Base-by-base conservation (phyloP, 2,888 invertebrate genomes). In the Coleophora deauratella region DNA sequence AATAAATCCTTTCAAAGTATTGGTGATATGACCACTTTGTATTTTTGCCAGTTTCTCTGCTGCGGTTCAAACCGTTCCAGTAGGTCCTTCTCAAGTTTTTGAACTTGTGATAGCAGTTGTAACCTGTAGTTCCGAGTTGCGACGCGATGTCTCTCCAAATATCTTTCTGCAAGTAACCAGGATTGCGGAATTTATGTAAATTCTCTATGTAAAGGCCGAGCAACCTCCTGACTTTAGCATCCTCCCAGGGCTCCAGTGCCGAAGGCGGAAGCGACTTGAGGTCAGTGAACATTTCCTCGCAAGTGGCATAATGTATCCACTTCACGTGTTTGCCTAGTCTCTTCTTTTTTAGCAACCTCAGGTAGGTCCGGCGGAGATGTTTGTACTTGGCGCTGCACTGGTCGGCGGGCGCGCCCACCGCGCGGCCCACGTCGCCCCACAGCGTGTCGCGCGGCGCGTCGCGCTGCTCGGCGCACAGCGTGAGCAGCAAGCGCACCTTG, bases 101-200 rank as follows among this genome's bases (percentile, higher is more conserved):
- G 37, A 79, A 85, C 43, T 84, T 85, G 40, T 82, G 79, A 41
- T 82, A 82, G 44, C 82, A 82, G 46, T 73, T 81, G 37, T 77
- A 78, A 37, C 77, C 74, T 1, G 80, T 78, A 8, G 79, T 78
- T 1, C 67, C 67, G 15, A 85, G 44, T 36, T 68, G 63, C 2
- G 49, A 35, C 9, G 81, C 81, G 37, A 85, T 82, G 15, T 79
- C 78, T 47, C 60, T 76, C 85, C 85, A 85, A n/a, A 82, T 51
- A 42, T 84, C 81, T 53, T 78, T 82, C 43, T 80, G 78, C 14
- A 73, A 50, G 43, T 62, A 72, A 34, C 72, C 63, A 0, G 70
- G 52, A 43, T 60, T 72, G 33, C 70, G 57, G 38, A 84, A 80
- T 47, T 64, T 72, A 38, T 46, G 58, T 0, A 82, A 54, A 41